Evolutionary conservation across 2,113 vertebrate genomes (phyloP).

Genomic region (Ramphastos sulfuratus): DNA sequence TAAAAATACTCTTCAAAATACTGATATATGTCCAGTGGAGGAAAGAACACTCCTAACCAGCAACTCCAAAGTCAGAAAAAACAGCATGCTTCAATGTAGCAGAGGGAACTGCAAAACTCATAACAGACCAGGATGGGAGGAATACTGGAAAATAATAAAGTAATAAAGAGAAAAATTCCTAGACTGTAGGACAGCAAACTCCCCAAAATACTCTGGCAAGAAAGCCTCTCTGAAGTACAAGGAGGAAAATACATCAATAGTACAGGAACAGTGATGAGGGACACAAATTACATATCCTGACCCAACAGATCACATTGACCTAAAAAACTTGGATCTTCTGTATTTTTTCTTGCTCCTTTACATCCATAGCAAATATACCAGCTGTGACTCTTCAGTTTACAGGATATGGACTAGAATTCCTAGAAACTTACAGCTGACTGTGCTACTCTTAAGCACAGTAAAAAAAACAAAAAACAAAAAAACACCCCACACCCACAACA

Average conservation of each 20-base stretch:
- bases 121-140: neutral
- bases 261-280: neutral
- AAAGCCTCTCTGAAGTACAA: neutral
- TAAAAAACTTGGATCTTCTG: neutral
- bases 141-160: neutral
- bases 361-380: neutral
- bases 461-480: neutral
- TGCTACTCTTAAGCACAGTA: neutral
- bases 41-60: neutral
- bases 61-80: neutral
- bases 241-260: neutral
- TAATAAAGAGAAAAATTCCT: neutral
- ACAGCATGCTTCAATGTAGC: neutral
- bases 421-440: neutral
- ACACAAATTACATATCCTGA: neutral
- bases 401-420: neutral
- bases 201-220: neutral
- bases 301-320: neutral
- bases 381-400: neutral
- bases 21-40: neutral
- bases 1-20: slow-evolving; percentile 14
- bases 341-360: neutral
- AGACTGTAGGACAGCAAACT: neutral
- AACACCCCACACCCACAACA: no score
- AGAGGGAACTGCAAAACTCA: neutral